These are phyloP conservation scores for Cheilosia pagana DNA, from an alignment of 2,888 invertebrate species.

Conservation along the genomic window DNA sequence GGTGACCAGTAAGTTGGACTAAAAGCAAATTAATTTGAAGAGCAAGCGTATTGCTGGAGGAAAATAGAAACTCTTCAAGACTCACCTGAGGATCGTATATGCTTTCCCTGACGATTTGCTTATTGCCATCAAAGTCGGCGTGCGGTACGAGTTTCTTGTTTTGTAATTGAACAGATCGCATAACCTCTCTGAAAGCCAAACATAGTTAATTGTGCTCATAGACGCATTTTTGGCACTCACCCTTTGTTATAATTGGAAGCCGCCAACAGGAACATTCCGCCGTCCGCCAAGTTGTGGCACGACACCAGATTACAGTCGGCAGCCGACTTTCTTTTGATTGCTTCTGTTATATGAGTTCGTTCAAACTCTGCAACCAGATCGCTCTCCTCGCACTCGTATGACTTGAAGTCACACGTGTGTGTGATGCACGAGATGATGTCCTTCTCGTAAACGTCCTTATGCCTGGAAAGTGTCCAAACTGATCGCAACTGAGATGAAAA, in stretches of 20 bases:
- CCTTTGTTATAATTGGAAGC: constrained; percentile 87
- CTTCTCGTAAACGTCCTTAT: constrained; percentile 81
- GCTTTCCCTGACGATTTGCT: constrained; percentile 89
- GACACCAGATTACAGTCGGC: constrained; percentile 88
- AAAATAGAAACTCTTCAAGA: too few species aligned
- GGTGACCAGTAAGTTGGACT: constrained; percentile 87
- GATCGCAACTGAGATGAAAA: neutral
- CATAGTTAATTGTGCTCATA: neutral
- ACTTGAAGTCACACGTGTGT: constrained; percentile 88
- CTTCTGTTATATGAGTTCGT: constrained; percentile 85
- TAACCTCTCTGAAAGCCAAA: constrained; percentile 80
- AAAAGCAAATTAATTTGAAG: constrained; percentile 76
- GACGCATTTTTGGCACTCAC: constrained; percentile 80
- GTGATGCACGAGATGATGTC: constrained; percentile 87
- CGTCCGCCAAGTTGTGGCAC: constrained; percentile 84
- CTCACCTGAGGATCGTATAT: constrained; percentile 87
- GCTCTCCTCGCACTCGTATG: constrained; percentile 88
- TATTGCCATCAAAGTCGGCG: constrained; percentile 86
- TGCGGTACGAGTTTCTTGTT: constrained; percentile 85
- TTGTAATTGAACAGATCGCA: constrained; percentile 84
- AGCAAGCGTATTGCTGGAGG: too few species aligned
- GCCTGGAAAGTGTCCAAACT: constrained; percentile 76
- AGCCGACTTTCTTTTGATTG: constrained; percentile 85
- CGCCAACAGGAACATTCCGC: constrained; percentile 86
- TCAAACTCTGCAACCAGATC: constrained; percentile 85